Percentiles rank a stretch among this genome's conserved stretches.
Conservation (phyloP, 2,113 vertebrate genomes). For the Excalfactoria chinensis region DNA sequence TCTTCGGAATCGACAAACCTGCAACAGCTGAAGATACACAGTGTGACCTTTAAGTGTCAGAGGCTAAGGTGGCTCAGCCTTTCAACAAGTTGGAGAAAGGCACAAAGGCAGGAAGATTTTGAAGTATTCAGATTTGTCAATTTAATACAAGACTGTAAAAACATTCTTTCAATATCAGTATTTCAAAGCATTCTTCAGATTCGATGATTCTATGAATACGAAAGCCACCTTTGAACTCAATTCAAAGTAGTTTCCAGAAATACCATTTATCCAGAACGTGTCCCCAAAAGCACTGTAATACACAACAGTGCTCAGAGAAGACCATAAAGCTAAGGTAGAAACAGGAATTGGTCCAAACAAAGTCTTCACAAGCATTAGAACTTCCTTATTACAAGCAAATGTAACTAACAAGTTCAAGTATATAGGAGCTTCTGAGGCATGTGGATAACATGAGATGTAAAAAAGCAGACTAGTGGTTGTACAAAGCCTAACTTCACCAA, state of each 20-base stretch:
- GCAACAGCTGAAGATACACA: neutral
- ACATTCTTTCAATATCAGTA: neutral
- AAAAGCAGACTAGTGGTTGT: neutral
- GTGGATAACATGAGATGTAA: rapidly evolving
- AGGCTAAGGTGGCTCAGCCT: neutral
- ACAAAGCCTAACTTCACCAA: neutral
- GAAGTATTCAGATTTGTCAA: neutral
- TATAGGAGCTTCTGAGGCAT: neutral
- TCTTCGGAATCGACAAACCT: neutral
- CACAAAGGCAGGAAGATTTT: neutral
- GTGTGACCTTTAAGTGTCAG: neutral
- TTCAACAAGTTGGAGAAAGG: neutral
- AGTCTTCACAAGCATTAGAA: neutral
- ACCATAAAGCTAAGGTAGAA: neutral
- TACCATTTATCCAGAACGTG: rapidly evolving
- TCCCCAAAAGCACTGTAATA: neutral
- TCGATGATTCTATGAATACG: rapidly evolving
- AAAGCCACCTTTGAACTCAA: neutral
- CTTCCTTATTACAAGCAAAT: neutral
- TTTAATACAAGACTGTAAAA: neutral
- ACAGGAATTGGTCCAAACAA: neutral
- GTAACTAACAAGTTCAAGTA: neutral
- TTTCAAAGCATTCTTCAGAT: constrained; percentile 9
- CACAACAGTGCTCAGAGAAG: neutral
- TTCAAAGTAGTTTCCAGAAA: neutral